Percentiles rank a stretch among this genome's conserved stretches.
These are phyloP conservation scores for Corythaixoides concolor DNA, from an alignment of 2,113 vertebrate species.

Conservation along the genomic window DNA sequence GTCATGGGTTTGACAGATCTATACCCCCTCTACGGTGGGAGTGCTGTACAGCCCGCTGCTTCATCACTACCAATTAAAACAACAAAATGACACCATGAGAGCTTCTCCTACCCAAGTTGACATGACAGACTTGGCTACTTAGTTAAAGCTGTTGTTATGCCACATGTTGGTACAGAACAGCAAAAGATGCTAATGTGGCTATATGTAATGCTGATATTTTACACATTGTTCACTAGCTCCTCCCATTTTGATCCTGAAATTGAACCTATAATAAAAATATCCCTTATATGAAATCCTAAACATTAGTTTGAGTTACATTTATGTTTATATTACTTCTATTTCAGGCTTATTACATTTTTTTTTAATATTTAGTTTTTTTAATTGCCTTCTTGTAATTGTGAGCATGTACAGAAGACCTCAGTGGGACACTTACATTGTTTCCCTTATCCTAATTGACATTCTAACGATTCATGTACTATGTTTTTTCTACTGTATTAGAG, in stretches of 20 bases:
- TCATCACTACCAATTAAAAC: background rate
- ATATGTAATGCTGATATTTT: background rate
- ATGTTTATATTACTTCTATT: background rate
- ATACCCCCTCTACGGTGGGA: background rate
- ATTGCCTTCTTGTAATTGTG: background rate
- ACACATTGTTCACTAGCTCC: background rate
- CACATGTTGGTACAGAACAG: background rate
- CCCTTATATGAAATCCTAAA: background rate
- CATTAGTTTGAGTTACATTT: background rate
- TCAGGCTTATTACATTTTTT: background rate
- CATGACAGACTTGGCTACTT: background rate
- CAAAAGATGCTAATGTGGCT: background rate
- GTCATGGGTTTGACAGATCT: background rate
- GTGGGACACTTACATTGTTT: background rate
- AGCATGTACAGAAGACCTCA: background rate
- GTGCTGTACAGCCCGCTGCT: background rate
- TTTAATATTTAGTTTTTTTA: background rate
- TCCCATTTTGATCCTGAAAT: background rate
- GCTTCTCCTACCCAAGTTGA: background rate
- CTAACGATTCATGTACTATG: background rate
- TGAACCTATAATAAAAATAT: background rate
- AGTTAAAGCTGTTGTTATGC: background rate
- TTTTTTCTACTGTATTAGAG: background rate
- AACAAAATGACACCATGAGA: background rate
- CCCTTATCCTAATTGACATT: background rate